Percentiles rank a stretch among this genome's conserved stretches.
phyloP scores from a whole-genome alignment of 2,888 invertebrate species.

The Incurvaria masculella region DNA sequence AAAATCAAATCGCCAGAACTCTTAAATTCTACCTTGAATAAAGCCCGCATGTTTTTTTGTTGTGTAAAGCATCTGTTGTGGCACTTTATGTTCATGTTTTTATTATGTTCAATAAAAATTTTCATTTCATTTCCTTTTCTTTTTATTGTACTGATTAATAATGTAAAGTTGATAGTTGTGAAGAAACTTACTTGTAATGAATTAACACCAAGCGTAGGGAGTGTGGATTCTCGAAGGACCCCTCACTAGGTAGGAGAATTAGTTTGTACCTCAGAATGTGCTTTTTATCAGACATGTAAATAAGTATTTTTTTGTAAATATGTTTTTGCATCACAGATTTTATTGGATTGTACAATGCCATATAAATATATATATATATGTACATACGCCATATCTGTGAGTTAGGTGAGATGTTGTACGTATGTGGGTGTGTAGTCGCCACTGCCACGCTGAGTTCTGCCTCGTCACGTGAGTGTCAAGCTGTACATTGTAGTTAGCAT shows the following conservation, averaged over 20 bases:
- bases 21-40: background rate
- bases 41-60: conserved; percentile 7
- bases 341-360: conserved; percentile 38
- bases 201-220: too few relatives aligned
- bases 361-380: conserved; percentile 25
- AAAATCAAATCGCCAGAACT: too few relatives aligned
- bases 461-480: conserved; percentile 15
- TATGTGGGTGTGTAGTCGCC: conserved; percentile 45
- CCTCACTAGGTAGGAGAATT: too few relatives aligned
- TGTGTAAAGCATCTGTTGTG: conserved; percentile 8
- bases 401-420: conserved; percentile 37
- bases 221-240: too few relatives aligned
- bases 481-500: conserved; percentile 15
- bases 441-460: conserved; percentile 36
- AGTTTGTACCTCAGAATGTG: conserved; percentile 20
- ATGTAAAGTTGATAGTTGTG: too few relatives aligned
- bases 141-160: conserved; percentile 17
- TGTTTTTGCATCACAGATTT: conserved; percentile 34
- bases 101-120: conserved; percentile 9
- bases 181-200: too few relatives aligned
- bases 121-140: conserved; percentile 17
- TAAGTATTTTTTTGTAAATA: conserved; percentile 43
- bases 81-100: conserved; percentile 8
- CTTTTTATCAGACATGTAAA: conserved; percentile 42
- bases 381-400: conserved; percentile 15